These are phyloP conservation scores for Achatina immaculata DNA, from an alignment of 1,140 invertebrate genomes.

Conservation along the genomic window DNA sequence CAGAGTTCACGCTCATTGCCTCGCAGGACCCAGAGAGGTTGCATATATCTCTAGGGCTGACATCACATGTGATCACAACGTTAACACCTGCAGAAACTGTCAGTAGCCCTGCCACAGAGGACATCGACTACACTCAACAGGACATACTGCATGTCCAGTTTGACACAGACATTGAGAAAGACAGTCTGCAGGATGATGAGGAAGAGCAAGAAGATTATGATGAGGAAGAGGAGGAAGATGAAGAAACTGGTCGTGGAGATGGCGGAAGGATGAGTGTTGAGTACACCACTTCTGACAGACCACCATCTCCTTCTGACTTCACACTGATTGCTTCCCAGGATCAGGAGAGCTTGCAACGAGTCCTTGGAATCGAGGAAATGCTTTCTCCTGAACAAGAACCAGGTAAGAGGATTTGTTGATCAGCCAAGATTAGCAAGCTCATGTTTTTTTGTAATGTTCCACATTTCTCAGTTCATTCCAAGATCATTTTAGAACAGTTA, in stretches of 20 bases:
- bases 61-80: neutral
- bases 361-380: constrained; percentile 43
- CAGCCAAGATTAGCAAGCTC: too few relatives aligned
- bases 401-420: constrained; percentile 9
- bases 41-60: constrained; percentile 50
- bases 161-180: constrained; percentile 34
- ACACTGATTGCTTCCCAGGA: constrained; percentile 66
- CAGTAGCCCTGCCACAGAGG: neutral
- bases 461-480: too few relatives aligned
- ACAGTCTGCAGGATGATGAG: constrained; percentile 31
- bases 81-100: neutral
- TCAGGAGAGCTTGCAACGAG: constrained; percentile 58
- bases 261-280: constrained; percentile 30
- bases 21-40: constrained; percentile 49
- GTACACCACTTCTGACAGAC: constrained; percentile 49
- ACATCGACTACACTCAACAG: neutral
- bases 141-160: constrained; percentile 30
- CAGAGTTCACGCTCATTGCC: constrained; percentile 54
- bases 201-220: constrained; percentile 30
- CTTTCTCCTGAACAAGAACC: constrained; percentile 37
- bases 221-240: constrained; percentile 37
- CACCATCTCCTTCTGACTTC: constrained; percentile 68
- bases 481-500: too few relatives aligned
- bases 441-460: neutral
- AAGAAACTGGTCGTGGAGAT: constrained; percentile 36